phyloP scores from a whole-genome alignment of 2,888 invertebrate species.

The Nemurella pictetii region DNA sequence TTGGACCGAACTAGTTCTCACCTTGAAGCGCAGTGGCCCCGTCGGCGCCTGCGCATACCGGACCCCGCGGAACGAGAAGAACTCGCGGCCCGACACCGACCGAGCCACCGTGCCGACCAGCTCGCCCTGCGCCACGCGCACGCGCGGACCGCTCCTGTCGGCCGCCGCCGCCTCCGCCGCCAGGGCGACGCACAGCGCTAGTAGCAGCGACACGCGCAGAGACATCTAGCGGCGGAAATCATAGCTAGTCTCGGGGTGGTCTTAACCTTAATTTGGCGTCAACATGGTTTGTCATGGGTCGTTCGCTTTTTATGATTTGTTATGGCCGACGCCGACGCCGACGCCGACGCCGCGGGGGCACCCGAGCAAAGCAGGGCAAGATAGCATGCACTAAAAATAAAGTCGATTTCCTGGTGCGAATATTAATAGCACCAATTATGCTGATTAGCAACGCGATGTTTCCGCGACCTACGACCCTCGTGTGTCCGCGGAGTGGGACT shows the following conservation, averaged over 20 bases:
- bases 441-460: too few species aligned
- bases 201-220: background rate
- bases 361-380: background rate
- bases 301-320: too few species aligned
- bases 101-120: background rate
- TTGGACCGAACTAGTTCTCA: conserved; percentile 47
- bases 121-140: background rate
- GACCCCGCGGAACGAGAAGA: conserved; percentile 62
- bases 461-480: background rate
- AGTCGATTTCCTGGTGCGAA: background rate
- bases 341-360: background rate
- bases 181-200: background rate
- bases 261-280: too few species aligned
- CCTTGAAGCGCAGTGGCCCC: conserved; percentile 65
- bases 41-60: conserved; percentile 68
- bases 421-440: background rate
- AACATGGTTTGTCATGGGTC: too few species aligned
- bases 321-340: background rate
- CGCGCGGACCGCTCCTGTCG: background rate
- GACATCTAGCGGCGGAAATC: background rate
- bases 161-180: background rate
- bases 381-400: background rate
- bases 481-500: background rate
- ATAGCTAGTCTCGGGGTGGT: too few species aligned
- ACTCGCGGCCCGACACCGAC: conserved; percentile 22